phyloP scores from a whole-genome alignment of 2,888 invertebrate genomes.

The Morpho achilles region DNA sequence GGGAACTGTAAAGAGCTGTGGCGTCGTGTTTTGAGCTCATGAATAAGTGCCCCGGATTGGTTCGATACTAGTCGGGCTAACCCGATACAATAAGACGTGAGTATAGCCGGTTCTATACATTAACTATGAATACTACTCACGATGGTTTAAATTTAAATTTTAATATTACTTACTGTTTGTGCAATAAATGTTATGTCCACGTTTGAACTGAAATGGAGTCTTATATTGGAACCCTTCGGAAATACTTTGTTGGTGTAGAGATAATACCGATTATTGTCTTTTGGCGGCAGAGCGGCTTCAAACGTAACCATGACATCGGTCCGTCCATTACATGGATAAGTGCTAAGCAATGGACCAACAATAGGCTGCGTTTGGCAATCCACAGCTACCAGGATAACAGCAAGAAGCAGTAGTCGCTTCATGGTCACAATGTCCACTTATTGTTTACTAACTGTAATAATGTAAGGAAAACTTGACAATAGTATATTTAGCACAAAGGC shows the following conservation, averaged over 20 bases:
- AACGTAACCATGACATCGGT: not conserved
- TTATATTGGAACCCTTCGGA: not conserved
- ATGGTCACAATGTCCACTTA: not conserved
- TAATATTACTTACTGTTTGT: not conserved
- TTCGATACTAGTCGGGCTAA: no score
- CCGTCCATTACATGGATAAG: not conserved
- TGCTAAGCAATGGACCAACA: not conserved
- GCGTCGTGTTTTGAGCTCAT: no score
- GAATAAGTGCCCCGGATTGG: no score
- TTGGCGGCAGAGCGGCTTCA: not conserved
- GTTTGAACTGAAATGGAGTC: no score
- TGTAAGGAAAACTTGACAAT: not conserved
- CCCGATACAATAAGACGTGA: no score
- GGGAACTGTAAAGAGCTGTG: no score
- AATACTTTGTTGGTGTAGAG: not conserved
- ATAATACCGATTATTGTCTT: not conserved
- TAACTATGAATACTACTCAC: no score
- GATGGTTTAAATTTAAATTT: no score
- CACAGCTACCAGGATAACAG: not conserved
- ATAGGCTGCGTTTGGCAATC: not conserved
- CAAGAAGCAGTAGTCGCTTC: not conserved
- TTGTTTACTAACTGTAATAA: not conserved
- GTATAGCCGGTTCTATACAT: no score
- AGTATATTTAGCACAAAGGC: not conserved
- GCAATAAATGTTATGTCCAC: not conserved